Evolutionary conservation across 2,113 vertebrate species (phyloP).

Genomic region (Xiphias gladius): DNA sequence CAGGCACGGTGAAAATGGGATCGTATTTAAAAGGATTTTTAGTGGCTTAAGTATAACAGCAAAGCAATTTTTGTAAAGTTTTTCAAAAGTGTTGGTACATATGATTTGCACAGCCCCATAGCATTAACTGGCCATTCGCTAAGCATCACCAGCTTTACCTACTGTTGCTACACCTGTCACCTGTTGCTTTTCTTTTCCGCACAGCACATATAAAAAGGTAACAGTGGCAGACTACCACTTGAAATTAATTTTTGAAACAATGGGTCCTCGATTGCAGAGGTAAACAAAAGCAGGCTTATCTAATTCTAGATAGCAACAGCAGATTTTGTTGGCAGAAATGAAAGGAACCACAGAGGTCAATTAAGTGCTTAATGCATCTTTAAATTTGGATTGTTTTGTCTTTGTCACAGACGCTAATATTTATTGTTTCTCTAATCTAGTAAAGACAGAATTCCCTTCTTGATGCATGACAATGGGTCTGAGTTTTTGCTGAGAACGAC

Average conservation of each 20-base stretch:
- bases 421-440: constrained; percentile 57
- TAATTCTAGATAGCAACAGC: background rate
- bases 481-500: constrained; percentile 90
- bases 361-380: background rate
- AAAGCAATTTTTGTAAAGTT: background rate
- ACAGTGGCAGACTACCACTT: background rate
- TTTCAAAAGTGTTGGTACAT: background rate
- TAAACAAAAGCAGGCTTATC: background rate
- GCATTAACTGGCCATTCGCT: background rate
- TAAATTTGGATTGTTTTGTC: background rate
- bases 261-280: background rate
- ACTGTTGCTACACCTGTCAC: no score
- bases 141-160: no score
- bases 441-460: constrained; percentile 87
- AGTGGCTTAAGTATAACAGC: background rate
- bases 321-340: background rate
- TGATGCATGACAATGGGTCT: constrained; percentile 89
- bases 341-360: background rate
- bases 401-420: background rate
- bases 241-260: background rate
- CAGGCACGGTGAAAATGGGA: constrained; percentile 82
- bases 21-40: background rate
- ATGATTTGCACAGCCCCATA: background rate
- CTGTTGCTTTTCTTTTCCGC: no score
- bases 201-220: no score